These are phyloP conservation scores for Acrocephalus kingi DNA, from an alignment of 2,113 vertebrate genomes.

Conservation along the genomic window DNA sequence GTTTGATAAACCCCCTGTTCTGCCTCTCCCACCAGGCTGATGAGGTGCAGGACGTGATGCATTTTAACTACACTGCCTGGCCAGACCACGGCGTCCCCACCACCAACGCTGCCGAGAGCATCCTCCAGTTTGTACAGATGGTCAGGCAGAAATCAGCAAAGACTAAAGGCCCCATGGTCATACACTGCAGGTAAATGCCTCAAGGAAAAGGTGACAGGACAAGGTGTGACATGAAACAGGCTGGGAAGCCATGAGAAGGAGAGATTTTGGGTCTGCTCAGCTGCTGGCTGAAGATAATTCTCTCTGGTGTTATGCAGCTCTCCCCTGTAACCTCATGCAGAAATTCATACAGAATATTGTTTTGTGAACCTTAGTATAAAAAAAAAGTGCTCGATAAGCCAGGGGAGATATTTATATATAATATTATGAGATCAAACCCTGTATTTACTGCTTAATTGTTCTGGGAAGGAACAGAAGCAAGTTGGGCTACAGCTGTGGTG, in stretches of 20 bases:
- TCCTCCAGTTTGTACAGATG: constrained; percentile 93
- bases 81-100: constrained; percentile 95
- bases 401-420: background rate
- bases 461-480: background rate
- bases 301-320: background rate
- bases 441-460: background rate
- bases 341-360: background rate
- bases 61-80: constrained; percentile 97
- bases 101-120: constrained; percentile 88
- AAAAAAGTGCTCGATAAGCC: background rate
- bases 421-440: background rate
- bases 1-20: background rate
- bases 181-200: constrained; percentile 91
- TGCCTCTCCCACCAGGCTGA: constrained; percentile 79
- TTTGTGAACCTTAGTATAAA: background rate
- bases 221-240: background rate
- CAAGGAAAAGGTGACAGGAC: background rate
- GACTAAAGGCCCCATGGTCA: constrained; percentile 85
- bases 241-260: background rate
- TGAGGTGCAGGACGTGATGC: constrained; percentile 87
- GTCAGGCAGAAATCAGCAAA: constrained; percentile 88
- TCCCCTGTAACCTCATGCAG: background rate
- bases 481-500: background rate
- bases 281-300: background rate
- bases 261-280: background rate